phyloP scores from a whole-genome alignment of 2,888 invertebrate genomes.

The Selenia dentaria region DNA sequence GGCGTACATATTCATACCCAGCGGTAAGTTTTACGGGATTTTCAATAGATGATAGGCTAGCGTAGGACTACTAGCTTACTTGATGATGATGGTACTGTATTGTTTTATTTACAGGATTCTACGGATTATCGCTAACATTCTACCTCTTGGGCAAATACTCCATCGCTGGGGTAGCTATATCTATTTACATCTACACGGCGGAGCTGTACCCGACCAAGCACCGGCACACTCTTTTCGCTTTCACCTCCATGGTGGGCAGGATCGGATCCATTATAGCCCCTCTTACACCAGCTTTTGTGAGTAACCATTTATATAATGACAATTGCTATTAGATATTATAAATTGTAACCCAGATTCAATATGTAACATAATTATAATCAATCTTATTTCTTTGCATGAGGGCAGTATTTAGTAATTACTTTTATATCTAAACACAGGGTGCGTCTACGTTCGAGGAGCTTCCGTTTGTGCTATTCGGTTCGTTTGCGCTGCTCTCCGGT shows the following conservation, averaged over 20 bases:
- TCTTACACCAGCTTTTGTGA: conserved; percentile 86
- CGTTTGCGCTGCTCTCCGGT: conserved; percentile 78
- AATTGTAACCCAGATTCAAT: too few species aligned
- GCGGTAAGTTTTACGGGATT: too few species aligned
- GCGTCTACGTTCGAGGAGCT: conserved; percentile 58
- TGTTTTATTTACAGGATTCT: conserved; percentile 30
- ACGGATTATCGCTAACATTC: conserved; percentile 60
- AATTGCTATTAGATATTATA: too few species aligned
- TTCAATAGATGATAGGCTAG: too few species aligned
- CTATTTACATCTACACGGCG: conserved; percentile 86
- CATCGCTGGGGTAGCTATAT: conserved; percentile 85
- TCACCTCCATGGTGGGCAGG: conserved; percentile 87
- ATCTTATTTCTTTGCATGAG: too few species aligned
- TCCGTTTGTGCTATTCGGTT: conserved; percentile 82
- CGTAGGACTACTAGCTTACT: too few species aligned
- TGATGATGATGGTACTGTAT: too few species aligned
- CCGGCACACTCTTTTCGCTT: conserved; percentile 85
- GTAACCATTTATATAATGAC: conserved; percentile 36
- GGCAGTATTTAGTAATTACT: too few species aligned
- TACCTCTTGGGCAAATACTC: conserved; percentile 85
- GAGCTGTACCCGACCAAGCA: conserved; percentile 88
- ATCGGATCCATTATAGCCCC: conserved; percentile 88
- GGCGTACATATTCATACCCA: conserved; percentile 82
- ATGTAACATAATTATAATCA: too few species aligned
- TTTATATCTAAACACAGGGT: too few species aligned